Percentiles rank a stretch among this genome's conserved stretches.
Evolutionary conservation across 2,113 vertebrate genomes (phyloP).

Genomic region (Dasyprocta punctata): DNA sequence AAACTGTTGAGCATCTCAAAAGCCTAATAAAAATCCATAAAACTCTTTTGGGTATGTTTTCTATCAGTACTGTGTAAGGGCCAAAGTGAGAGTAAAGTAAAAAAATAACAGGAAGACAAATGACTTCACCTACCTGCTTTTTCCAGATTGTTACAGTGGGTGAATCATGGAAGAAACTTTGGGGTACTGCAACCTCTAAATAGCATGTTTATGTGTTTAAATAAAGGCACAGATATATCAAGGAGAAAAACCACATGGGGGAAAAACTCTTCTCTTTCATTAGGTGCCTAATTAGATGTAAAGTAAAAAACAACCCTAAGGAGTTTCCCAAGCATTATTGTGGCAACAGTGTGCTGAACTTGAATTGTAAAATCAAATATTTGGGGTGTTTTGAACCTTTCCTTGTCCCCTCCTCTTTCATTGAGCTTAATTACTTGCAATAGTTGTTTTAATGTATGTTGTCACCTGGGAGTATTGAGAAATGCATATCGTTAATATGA

Average conservation of each 20-base stretch:
- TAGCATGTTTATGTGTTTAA: constrained; percentile 52
- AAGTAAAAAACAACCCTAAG: constrained; percentile 77
- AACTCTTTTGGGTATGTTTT: constrained; percentile 68
- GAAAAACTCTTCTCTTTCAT: constrained; percentile 73
- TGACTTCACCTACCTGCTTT: background rate
- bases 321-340: constrained; percentile 61
- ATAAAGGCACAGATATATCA: constrained; percentile 67
- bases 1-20: constrained; percentile 86
- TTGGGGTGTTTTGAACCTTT: constrained; percentile 75
- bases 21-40: constrained; percentile 81
- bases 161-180: constrained; percentile 51
- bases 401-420: constrained; percentile 79
- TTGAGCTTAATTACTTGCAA: constrained; percentile 88
- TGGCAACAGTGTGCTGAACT: constrained; percentile 79
- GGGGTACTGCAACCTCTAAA: constrained; percentile 42
- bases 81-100: background rate
- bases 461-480: constrained; percentile 87
- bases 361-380: constrained; percentile 77
- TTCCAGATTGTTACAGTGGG: background rate
- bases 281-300: constrained; percentile 81
- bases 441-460: constrained; percentile 88
- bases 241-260: constrained; percentile 69
- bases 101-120: background rate
- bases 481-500: constrained; percentile 90
- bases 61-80: background rate